A percentile compares a stretch with the other conserved stretches of the same genome.
These are phyloP conservation scores for Calliopsis andreniformis DNA, from an alignment of 1,140 invertebrate species.

Conservation along the genomic window DNA sequence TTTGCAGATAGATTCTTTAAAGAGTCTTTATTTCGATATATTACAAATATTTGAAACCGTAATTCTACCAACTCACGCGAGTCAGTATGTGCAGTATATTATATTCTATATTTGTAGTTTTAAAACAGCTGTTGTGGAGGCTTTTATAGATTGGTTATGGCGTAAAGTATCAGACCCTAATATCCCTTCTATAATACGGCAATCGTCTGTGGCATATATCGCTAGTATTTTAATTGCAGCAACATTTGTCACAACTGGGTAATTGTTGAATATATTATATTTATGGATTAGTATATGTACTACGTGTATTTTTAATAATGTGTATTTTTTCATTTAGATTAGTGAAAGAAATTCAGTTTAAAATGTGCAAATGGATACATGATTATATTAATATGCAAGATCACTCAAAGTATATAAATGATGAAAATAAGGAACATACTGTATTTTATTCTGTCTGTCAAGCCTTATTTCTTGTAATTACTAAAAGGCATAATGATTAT, in stretches of 20 bases:
- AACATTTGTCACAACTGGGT: slow-evolving; percentile 86
- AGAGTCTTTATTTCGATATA: slow-evolving; percentile 80
- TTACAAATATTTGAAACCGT: slow-evolving; percentile 87
- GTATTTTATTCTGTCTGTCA: slow-evolving; percentile 96
- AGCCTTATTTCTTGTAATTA: slow-evolving; percentile 93
- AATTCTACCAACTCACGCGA: slow-evolving; percentile 88
- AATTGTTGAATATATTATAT: slow-evolving; percentile 67
- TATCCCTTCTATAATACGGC: slow-evolving; percentile 85
- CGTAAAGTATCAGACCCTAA: slow-evolving; percentile 87
- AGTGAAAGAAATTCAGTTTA: slow-evolving; percentile 84
- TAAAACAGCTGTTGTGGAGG: slow-evolving; percentile 84
- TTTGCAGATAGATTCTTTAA: slow-evolving; percentile 77
- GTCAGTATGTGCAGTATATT: slow-evolving; percentile 90
- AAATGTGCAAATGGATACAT: slow-evolving; percentile 89
- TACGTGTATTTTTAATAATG: neutral
- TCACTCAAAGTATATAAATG: slow-evolving; percentile 78
- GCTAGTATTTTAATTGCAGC: slow-evolving; percentile 88
- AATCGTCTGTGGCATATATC: slow-evolving; percentile 88
- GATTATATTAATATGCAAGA: slow-evolving; percentile 86
- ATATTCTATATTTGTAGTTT: slow-evolving; percentile 90
- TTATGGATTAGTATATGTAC: neutral
- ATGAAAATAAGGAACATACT: slow-evolving; percentile 86
- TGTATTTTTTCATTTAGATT: slow-evolving; percentile 80
- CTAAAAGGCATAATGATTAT: slow-evolving; percentile 92
- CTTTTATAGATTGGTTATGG: slow-evolving; percentile 89